Percentiles rank a stretch among this genome's conserved stretches.
Conservation (phyloP, 2,888 invertebrate species). For the Drosophila antonietae region DNA sequence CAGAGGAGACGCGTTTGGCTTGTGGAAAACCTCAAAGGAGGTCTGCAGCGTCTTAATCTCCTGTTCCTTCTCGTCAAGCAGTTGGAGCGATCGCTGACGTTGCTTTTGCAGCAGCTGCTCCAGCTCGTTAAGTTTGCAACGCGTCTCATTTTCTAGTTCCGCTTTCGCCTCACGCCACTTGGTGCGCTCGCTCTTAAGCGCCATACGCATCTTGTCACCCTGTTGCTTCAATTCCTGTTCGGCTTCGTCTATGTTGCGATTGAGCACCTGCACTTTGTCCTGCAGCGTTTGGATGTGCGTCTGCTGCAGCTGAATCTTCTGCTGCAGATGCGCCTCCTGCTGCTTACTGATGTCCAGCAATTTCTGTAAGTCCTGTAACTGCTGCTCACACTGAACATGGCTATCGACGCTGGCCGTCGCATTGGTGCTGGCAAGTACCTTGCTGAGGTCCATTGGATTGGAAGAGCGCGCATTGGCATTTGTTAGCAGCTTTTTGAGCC, state of each 20-base stretch:
- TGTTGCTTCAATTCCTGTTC: conserved; percentile 88
- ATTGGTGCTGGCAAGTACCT: conserved; percentile 85
- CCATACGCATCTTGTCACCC: conserved; percentile 87
- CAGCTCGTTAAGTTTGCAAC: conserved; percentile 86
- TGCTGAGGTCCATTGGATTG: conserved; percentile 87
- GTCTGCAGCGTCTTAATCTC: conserved; percentile 88
- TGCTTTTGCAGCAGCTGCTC: conserved; percentile 92
- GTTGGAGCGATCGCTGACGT: conserved; percentile 90
- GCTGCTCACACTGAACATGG: conserved; percentile 88
- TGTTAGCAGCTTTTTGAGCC: conserved; percentile 87
- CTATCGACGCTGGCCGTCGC: conserved; percentile 55
- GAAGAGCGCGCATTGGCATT: conserved; percentile 87
- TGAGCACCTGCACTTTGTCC: conserved; percentile 88
- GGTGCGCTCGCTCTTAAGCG: conserved; percentile 78
- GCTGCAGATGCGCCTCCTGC: conserved; percentile 69
- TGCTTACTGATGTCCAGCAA: conserved; percentile 88
- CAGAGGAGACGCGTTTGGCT: conserved; percentile 35
- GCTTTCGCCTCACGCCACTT: conserved; percentile 81
- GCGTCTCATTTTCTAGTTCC: conserved; percentile 85
- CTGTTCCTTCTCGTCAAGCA: conserved; percentile 92
- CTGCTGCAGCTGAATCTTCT: conserved; percentile 84
- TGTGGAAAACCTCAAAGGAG: conserved; percentile 86
- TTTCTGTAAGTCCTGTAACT: conserved; percentile 87
- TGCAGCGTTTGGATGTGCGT: conserved; percentile 88
- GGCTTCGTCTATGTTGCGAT: conserved; percentile 87